phyloP scores from a whole-genome alignment of 2,797 vertebrate genomes.

The Craterocephalus amniculus region DNA sequence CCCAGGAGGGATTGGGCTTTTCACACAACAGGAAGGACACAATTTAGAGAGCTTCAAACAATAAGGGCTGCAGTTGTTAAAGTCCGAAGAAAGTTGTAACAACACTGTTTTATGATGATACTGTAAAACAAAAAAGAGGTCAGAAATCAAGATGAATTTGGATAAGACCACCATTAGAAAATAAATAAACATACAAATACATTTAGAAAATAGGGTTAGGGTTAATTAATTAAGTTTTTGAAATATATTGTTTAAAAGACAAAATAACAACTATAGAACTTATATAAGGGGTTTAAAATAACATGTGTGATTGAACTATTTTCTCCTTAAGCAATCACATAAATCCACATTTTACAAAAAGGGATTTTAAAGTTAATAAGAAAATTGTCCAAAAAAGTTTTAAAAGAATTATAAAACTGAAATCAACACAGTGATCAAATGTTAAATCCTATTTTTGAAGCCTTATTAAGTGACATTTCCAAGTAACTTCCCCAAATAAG shows the following conservation, averaged over 20 bases:
- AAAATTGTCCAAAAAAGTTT: background rate
- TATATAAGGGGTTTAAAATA: background rate
- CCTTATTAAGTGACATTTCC: background rate
- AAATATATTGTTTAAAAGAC: background rate
- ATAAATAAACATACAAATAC: background rate
- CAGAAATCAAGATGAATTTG: background rate
- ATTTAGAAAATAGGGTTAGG: background rate
- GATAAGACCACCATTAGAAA: background rate
- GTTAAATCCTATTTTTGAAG: background rate
- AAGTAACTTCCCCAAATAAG: background rate
- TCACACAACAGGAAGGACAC: constrained; percentile 3
- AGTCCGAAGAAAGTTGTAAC: background rate
- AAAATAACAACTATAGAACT: background rate
- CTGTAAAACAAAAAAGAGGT: background rate
- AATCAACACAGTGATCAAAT: background rate
- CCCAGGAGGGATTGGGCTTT: constrained; percentile 10
- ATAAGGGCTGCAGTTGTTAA: background rate
- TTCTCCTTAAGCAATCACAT: background rate
- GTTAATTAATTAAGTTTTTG: background rate
- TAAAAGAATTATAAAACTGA: background rate
- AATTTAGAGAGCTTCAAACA: background rate
- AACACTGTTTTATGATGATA: background rate
- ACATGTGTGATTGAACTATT: background rate
- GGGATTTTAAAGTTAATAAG: background rate
- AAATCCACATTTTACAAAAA: background rate